Conservation (phyloP, 2,113 vertebrate genomes). For the Picathartes gymnocephalus region DNA sequence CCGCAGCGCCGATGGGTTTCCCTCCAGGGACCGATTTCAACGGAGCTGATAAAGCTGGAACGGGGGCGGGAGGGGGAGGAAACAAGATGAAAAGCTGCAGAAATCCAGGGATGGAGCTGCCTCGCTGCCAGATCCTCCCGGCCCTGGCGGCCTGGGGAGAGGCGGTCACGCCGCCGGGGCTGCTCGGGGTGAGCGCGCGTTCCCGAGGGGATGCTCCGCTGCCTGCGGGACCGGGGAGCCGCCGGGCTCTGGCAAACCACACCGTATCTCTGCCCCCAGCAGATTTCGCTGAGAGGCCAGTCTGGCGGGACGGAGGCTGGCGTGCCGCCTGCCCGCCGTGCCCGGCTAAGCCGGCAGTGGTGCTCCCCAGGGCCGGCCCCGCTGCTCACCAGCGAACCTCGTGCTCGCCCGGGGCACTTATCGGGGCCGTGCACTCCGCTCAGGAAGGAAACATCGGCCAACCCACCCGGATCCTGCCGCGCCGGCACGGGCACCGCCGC, state of each 20-base stretch:
- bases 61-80: background rate
- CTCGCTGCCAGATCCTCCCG: background rate
- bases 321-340: rapidly evolving
- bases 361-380: background rate
- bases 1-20: background rate
- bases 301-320: background rate
- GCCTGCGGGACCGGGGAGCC: background rate
- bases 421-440: background rate
- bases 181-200: background rate
- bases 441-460: constrained; percentile 54
- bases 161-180: rapidly evolving
- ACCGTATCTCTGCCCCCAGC: background rate
- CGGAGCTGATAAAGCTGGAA: constrained; percentile 11
- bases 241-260: background rate
- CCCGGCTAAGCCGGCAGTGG: background rate
- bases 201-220: background rate
- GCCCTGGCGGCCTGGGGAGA: background rate
- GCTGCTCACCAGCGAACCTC: background rate
- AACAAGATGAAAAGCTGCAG: background rate
- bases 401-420: constrained; percentile 21
- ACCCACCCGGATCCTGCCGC: background rate
- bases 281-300: background rate
- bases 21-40: constrained; percentile 33
- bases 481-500: background rate
- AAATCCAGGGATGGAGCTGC: background rate